Conservation (phyloP, 2,888 invertebrate genomes). For the Thera britannica region DNA sequence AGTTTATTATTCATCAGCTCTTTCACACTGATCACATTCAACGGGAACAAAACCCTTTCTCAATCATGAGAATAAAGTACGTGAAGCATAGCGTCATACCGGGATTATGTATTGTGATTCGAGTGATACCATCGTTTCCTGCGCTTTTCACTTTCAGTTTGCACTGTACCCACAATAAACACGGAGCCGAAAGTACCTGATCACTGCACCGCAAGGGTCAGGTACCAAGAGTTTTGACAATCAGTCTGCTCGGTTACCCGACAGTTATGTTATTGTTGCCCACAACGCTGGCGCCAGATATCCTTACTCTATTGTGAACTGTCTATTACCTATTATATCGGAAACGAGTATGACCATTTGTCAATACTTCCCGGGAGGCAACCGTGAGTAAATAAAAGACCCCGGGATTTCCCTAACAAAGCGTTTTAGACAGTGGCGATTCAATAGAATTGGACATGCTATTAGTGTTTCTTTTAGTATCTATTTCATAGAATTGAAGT, state of each 20-base stretch:
- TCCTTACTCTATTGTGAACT: slow-evolving; percentile 60
- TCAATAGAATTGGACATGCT: slow-evolving; percentile 42
- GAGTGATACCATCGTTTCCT: slow-evolving; percentile 69
- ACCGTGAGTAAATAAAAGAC: slow-evolving; percentile 42
- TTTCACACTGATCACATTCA: slow-evolving; percentile 23
- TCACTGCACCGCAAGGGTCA: slow-evolving; percentile 56
- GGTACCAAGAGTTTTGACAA: slow-evolving; percentile 61
- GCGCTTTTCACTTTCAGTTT: slow-evolving; percentile 63
- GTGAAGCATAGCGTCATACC: slow-evolving; percentile 60
- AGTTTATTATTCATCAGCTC: slow-evolving; percentile 23
- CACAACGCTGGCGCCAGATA: slow-evolving; percentile 70
- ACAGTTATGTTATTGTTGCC: slow-evolving; percentile 71
- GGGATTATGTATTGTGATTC: slow-evolving; percentile 65
- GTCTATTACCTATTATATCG: slow-evolving; percentile 56
- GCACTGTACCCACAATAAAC: slow-evolving; percentile 52
- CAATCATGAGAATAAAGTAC: slow-evolving; percentile 48
- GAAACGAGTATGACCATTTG: slow-evolving; percentile 51
- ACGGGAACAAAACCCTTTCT: slow-evolving; percentile 45
- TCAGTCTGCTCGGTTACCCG: slow-evolving; percentile 55
- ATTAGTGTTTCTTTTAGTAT: slow-evolving; percentile 34
- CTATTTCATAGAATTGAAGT: slow-evolving; percentile 28
- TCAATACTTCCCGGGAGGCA: slow-evolving; percentile 55
- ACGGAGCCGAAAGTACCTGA: slow-evolving; percentile 61
- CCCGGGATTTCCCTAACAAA: slow-evolving; percentile 44
- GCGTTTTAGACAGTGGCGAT: slow-evolving; percentile 56